Evolutionary conservation across 2,797 vertebrate species (phyloP).

Genomic region (Stomatorhinus walkeri): DNA sequence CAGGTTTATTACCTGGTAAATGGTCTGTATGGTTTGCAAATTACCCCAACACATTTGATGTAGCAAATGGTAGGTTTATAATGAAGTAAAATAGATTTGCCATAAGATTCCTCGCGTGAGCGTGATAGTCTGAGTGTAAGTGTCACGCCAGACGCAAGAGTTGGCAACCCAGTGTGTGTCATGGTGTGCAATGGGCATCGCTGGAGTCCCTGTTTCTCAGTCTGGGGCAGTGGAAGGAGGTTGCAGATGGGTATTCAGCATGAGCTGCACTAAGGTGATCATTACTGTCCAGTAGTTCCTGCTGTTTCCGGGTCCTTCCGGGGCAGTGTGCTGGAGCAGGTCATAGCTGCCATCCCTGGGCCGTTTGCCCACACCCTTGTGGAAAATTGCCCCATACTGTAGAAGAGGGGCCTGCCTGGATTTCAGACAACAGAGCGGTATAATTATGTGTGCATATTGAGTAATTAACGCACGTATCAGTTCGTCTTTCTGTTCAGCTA

Average conservation of each 20-base stretch:
- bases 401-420: slow-evolving; percentile 24
- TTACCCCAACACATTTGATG: background rate
- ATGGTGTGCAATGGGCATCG: background rate
- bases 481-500: background rate
- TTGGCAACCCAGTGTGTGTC: background rate
- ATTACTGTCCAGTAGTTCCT: background rate
- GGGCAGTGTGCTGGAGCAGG: background rate
- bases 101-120: background rate
- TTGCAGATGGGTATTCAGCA: background rate
- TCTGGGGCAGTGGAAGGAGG: background rate
- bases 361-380: background rate
- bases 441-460: background rate
- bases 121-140: background rate
- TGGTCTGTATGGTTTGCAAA: background rate
- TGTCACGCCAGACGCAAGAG: background rate
- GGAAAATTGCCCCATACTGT: slow-evolving; percentile 11
- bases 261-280: background rate
- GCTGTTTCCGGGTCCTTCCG: background rate
- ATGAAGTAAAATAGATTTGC: background rate
- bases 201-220: background rate
- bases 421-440: slow-evolving; percentile 20
- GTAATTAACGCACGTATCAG: background rate
- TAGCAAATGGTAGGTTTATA: background rate
- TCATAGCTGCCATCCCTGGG: background rate
- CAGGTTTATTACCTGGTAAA: background rate